phyloP scores from a whole-genome alignment of 2,888 invertebrate species.

The Drosophila austrosaltans region DNA sequence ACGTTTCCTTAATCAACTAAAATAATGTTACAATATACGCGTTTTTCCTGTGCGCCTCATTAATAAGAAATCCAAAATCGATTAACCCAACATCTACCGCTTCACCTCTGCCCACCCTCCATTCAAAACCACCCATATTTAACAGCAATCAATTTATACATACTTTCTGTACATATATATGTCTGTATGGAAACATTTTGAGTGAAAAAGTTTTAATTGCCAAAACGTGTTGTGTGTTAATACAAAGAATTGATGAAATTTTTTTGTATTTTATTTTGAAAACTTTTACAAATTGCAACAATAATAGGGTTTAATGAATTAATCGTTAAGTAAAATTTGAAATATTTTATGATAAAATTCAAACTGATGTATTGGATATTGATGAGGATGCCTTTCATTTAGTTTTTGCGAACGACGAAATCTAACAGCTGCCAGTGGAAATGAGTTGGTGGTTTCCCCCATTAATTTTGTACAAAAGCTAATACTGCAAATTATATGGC shows the following conservation, averaged over 20 bases:
- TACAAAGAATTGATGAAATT: slow-evolving; percentile 41
- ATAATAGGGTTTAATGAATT: slow-evolving; percentile 45
- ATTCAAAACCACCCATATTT: slow-evolving; percentile 2
- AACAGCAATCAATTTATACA: slow-evolving; percentile 7
- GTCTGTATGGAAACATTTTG: background rate
- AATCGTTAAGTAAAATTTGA: slow-evolving; percentile 41
- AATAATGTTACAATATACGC: slow-evolving; percentile 17
- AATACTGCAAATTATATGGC: slow-evolving; percentile 73
- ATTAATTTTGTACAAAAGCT: slow-evolving; percentile 67
- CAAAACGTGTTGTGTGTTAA: slow-evolving; percentile 41
- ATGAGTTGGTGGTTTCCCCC: slow-evolving; percentile 42
- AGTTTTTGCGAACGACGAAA: slow-evolving; percentile 42
- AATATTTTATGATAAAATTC: slow-evolving; percentile 39
- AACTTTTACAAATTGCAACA: slow-evolving; percentile 29
- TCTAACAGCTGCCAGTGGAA: slow-evolving; percentile 68
- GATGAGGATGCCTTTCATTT: slow-evolving; percentile 23
- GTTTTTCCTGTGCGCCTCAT: slow-evolving; percentile 52
- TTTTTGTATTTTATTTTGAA: slow-evolving; percentile 39
- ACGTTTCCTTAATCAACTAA: slow-evolving; percentile 34
- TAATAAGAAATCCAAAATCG: slow-evolving; percentile 74
- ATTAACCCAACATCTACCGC: slow-evolving; percentile 50
- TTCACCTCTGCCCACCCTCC: background rate
- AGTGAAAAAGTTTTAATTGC: slow-evolving; percentile 53
- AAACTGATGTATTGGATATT: slow-evolving; percentile 28
- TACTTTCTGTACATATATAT: background rate